Evolutionary conservation across 1,140 invertebrate species (phyloP), one percentile per base, ranked within the genome.

Genomic region (Kradibia gibbosae): DNA sequence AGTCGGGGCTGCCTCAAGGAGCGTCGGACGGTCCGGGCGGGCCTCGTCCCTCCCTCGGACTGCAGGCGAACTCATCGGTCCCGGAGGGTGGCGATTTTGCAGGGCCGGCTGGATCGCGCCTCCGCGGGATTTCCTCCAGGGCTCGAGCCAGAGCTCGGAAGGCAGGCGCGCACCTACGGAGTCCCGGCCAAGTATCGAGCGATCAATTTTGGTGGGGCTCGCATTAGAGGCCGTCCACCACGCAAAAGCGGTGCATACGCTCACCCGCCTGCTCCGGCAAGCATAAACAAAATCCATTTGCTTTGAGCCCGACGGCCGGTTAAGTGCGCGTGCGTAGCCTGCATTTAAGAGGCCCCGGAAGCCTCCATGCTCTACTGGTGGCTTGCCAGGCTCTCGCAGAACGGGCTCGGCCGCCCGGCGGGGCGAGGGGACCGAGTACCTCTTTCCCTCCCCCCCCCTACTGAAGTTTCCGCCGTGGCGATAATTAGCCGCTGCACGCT

Each of bases 281-380:
- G 62, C 62, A 67, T 67, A 67, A 67, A 39, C 62, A 67, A 39
- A 67, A 67, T 67, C 34, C 62, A 67, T 67, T 67, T 39, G 62
- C 34, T 39, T 39, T 39, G 36, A 67, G 62, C 62, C 34, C 62
- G 15, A 17, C 34, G 11, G 15, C 2, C 62, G 34, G 34, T 39
- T 67, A 67, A 39, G 62, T 39, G 62, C 34, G 62, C 34, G 62
- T 22, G 62, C 34, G 22, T n/a, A 34, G 15, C 13, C 13, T 34
- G 4, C 13, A 17, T 34, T 36, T 22, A 65, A 65, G 62, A 17
- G 28, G 5, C 62, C 15, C 62, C 62, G 62, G 62, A 39, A 67
- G 62, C 34, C 3, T 39, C 20, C n/a, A n/a, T n/a, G n/a, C n/a
- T n/a, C n/a, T n/a, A n/a, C n/a, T n/a, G n/a, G n/a, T n/a, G n/a